These are phyloP conservation scores for Xiphophorus birchmanni DNA, from an alignment of 2,797 vertebrate species.

Conservation along the genomic window DNA sequence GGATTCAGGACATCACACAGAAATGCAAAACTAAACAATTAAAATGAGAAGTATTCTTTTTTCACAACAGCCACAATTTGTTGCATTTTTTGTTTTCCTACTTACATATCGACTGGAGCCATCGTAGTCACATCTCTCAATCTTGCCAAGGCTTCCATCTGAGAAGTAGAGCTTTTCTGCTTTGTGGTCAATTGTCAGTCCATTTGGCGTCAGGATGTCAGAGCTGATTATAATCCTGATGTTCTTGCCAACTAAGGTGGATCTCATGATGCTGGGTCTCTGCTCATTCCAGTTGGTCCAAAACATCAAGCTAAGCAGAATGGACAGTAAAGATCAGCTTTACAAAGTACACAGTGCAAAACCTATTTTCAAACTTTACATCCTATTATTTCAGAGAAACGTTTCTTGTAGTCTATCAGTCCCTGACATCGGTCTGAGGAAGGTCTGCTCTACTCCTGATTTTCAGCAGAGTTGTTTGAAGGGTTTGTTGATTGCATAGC, in stretches of 20 bases:
- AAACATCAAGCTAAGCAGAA: constrained; percentile 90
- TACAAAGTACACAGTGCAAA: constrained; percentile 5
- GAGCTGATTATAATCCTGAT: constrained; percentile 90
- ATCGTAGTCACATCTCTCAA: constrained; percentile 97
- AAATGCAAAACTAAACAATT: neutral
- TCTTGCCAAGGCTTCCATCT: constrained; percentile 94
- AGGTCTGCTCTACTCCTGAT: neutral
- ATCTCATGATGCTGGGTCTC: constrained; percentile 95
- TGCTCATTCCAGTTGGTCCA: constrained; percentile 99
- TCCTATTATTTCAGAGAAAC: neutral
- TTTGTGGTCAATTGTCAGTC: constrained; percentile 94
- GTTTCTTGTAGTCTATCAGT: neutral
- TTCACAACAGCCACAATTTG: neutral
- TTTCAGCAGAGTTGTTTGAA: neutral
- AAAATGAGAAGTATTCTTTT: neutral
- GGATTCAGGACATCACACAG: neutral
- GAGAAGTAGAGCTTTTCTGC: constrained; percentile 98
- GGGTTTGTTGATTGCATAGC: neutral
- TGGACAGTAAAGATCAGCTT: neutral
- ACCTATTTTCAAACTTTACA: neutral
- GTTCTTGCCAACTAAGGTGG: constrained; percentile 91
- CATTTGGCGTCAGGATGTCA: constrained; percentile 95
- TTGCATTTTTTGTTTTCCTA: constrained; percentile 45
- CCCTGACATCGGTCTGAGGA: neutral
- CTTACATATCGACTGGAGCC: constrained; percentile 95